Conservation (phyloP, 2,888 invertebrate genomes). For the Cryptus viduatorius region DNA sequence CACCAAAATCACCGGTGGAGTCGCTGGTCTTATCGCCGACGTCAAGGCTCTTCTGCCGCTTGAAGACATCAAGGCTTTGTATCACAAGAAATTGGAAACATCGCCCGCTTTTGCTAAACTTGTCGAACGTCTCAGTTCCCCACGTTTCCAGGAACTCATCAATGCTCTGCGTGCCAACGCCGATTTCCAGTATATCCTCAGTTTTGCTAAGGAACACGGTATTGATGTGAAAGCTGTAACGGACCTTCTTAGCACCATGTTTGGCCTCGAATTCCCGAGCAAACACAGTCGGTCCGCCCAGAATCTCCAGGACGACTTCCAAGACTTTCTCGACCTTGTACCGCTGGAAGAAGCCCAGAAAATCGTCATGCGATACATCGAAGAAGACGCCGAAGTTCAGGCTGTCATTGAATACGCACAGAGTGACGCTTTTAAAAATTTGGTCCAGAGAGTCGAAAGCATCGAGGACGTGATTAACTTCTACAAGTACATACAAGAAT, state of each 20-base stretch:
- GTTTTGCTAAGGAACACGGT: slow-evolving; percentile 54
- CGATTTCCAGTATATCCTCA: slow-evolving; percentile 61
- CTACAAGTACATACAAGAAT: too few relatives aligned
- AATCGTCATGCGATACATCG: slow-evolving; percentile 51
- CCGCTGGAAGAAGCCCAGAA: slow-evolving; percentile 62
- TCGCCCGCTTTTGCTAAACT: slow-evolving; percentile 74
- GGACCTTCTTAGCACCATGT: slow-evolving; percentile 57
- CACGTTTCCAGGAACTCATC: slow-evolving; percentile 72
- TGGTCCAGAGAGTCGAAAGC: too few relatives aligned
- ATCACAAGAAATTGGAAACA: slow-evolving; percentile 74
- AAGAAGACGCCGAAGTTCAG: slow-evolving; percentile 62
- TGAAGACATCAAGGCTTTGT: slow-evolving; percentile 75
- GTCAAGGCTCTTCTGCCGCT: slow-evolving; percentile 75
- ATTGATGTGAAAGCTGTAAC: slow-evolving; percentile 57
- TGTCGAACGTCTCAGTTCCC: slow-evolving; percentile 69
- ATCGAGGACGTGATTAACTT: too few relatives aligned
- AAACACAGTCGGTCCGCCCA: neutral
- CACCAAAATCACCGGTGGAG: slow-evolving; percentile 38
- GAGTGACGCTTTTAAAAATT: slow-evolving; percentile 61
- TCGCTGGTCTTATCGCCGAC: slow-evolving; percentile 72
- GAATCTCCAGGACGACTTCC: slow-evolving; percentile 43
- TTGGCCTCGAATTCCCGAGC: slow-evolving; percentile 66
- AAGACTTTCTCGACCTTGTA: slow-evolving; percentile 65
- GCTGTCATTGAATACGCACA: slow-evolving; percentile 55
- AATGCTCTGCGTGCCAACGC: slow-evolving; percentile 65